Percentiles rank a stretch among this genome's conserved stretches.
Evolutionary conservation across 2,888 invertebrate species (phyloP).

Genomic region (Drosophila kanekoi): DNA sequence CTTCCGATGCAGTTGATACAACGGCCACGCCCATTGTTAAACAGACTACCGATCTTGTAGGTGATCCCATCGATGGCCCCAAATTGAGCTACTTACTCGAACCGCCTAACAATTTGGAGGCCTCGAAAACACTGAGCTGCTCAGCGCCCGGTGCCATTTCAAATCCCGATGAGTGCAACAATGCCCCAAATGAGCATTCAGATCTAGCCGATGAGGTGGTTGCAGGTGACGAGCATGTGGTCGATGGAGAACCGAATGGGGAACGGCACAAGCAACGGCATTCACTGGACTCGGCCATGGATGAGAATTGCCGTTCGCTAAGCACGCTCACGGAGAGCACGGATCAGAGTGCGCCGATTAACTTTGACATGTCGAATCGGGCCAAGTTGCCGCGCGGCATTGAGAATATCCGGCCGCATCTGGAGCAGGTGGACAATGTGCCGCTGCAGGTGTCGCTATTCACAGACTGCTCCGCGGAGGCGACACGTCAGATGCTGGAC

Average conservation of each 20-base stretch:
- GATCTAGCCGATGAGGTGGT: constrained; percentile 30
- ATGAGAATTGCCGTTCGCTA: constrained; percentile 91
- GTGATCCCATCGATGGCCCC: constrained; percentile 63
- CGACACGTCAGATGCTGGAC: constrained; percentile 95
- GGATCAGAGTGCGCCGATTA: constrained; percentile 95
- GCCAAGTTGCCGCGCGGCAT: constrained; percentile 98
- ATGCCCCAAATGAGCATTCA: constrained; percentile 54
- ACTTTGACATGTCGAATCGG: constrained; percentile 96
- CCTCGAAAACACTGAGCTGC: constrained; percentile 91
- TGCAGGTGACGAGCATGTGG: constrained; percentile 50
- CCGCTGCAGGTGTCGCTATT: constrained; percentile 98
- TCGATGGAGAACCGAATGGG: constrained; percentile 37
- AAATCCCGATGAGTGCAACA: constrained; percentile 83
- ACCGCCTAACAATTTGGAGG: constrained; percentile 87
- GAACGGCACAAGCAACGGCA: constrained; percentile 82
- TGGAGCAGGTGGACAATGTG: constrained; percentile 98
- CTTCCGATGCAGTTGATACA: constrained; percentile 52
- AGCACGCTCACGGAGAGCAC: constrained; percentile 95
- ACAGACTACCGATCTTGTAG: constrained; percentile 66
- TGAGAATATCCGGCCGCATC: constrained; percentile 97
- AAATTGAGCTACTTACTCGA: constrained; percentile 82
- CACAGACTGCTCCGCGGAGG: constrained; percentile 97
- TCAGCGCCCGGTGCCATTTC: constrained; percentile 94
- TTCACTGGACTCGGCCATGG: constrained; percentile 87
- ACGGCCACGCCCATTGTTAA: constrained; percentile 49